phyloP scores from a whole-genome alignment of 2,113 vertebrate species.

The Spilogale gracilis region DNA sequence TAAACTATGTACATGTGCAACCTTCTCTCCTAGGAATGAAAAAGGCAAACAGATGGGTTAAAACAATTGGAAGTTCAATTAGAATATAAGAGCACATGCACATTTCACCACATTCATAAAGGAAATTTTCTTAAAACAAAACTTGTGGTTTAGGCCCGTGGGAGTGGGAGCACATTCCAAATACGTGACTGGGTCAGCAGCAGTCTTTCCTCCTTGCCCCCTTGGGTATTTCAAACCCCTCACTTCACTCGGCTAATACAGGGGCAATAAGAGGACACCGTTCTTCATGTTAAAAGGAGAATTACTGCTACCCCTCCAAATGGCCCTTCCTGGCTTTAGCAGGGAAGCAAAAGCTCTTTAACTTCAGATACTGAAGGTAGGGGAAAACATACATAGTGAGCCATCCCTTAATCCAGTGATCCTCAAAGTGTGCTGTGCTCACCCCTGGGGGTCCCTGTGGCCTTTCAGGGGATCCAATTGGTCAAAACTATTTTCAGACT shows the following conservation, averaged over 20 bases:
- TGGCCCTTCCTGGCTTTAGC: background rate
- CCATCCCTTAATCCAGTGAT: background rate
- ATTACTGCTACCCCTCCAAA: background rate
- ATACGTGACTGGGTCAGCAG: rapidly evolving
- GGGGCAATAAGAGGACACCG: background rate
- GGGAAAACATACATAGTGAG: background rate
- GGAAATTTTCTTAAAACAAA: background rate
- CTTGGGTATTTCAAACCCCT: background rate
- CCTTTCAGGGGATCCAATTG: no score
- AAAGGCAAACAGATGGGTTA: constrained; percentile 63
- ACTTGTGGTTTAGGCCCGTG: background rate
- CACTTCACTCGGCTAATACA: rapidly evolving
- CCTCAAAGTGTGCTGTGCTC: background rate
- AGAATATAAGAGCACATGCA: background rate
- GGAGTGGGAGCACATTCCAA: background rate
- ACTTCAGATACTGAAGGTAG: background rate
- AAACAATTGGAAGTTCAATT: background rate
- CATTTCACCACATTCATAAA: background rate
- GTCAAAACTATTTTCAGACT: background rate
- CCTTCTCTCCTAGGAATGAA: constrained; percentile 93
- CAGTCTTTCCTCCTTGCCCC: background rate
- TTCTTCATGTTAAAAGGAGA: background rate
- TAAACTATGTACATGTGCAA: constrained; percentile 99
- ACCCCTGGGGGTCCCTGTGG: background rate
- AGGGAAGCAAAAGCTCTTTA: background rate